Evolutionary conservation across 1,140 invertebrate species (phyloP), one percentile per base, ranked within the genome.

Genomic region (Sitodiplosis mosellana): DNA sequence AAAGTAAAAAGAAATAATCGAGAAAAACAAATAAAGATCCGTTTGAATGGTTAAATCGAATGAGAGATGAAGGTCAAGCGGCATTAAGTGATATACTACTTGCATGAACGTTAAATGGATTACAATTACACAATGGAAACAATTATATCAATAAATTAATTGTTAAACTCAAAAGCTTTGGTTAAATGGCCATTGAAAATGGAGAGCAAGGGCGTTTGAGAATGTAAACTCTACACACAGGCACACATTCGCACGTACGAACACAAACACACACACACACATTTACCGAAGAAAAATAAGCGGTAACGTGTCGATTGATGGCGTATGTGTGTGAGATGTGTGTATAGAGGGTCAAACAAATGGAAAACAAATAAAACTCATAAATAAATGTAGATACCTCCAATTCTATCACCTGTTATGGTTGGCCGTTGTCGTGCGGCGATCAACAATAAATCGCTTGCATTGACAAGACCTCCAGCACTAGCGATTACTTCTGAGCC

Each of bases 401-500:
- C 64, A 56, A 66, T 61, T 58, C 66, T 61, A 56, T 65, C 69
- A 59, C 70, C 71, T 58, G 70, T 69, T 61, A 73, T 67, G 59
- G 70, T 69, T 55, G 69, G 67, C 33, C 68, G 68, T 59, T 78
- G 75, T 52, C 78, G 72, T 57, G 78, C 73, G 57, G 74, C 75
- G 55, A 77, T 76, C 60, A 81, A 70, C 49, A 80, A 69, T 56
- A 81, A 71, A 57, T 76, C 75, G 42, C 60, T 64, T 27, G 74
- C 59, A 51, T 64, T 75, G 49, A 76, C 62, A 40, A 80, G 64
- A 46, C 78, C 77, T 49, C 73, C 72, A 48, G 71, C 70, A 22
- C 76, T 69, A 42, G 70, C 74, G 49, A 77, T 67, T 34, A 75
- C 69, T 37, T 75, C 72, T 2, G 74, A 73, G 51, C 81, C 81